A percentile compares a stretch with the other conserved stretches of the same genome.
Evolutionary conservation across 2,113 vertebrate genomes (phyloP).

Genomic region (Ceuthmochares aereus): DNA sequence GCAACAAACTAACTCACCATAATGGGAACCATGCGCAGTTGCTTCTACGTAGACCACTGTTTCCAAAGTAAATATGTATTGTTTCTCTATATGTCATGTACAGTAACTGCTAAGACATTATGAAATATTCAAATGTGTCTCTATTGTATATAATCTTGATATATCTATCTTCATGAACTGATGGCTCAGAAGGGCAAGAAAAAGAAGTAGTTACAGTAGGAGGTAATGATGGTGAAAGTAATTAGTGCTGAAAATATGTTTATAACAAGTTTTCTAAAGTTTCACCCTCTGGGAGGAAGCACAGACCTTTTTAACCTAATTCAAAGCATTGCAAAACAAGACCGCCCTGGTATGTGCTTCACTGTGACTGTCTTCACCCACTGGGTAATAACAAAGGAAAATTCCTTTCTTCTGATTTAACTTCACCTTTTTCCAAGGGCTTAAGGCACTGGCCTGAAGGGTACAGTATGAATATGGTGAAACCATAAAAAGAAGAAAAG

Average conservation of each 20-base stretch:
- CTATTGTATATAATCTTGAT: neutral
- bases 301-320: neutral
- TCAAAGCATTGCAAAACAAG: neutral
- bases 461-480: neutral
- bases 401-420: neutral
- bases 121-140: neutral
- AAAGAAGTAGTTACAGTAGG: neutral
- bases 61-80: neutral
- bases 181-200: neutral
- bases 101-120: neutral
- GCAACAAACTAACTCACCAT: neutral
- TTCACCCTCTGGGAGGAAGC: neutral
- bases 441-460: neutral
- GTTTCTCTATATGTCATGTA: neutral
- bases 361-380: neutral
- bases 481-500: neutral
- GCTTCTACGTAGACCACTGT: neutral
- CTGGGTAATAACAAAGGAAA: neutral
- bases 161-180: neutral
- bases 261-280: neutral
- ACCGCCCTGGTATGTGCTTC: neutral
- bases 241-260: slow-evolving; percentile 15
- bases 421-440: neutral
- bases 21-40: neutral
- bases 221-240: neutral